phyloP scores from a whole-genome alignment of 2,797 vertebrate species.

The Graptemys geographica region DNA sequence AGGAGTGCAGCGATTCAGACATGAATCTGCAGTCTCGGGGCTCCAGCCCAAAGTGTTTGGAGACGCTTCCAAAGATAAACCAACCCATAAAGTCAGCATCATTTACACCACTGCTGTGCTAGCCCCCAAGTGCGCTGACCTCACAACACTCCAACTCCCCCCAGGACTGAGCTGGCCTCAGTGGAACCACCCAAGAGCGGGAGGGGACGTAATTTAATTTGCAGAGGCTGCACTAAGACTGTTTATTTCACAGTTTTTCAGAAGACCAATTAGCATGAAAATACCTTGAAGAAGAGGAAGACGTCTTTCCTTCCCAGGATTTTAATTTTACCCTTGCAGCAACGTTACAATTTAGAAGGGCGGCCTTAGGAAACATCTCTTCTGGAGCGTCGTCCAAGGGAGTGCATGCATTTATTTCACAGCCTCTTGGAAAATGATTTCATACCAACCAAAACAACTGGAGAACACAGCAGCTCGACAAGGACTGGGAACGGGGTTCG shows the following conservation, averaged over 20 bases:
- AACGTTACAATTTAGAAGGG: slow-evolving; percentile 51
- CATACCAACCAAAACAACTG: neutral
- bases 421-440: slow-evolving; percentile 48
- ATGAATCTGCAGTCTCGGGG: neutral
- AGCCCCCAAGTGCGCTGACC: neutral
- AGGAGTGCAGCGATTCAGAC: neutral
- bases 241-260: slow-evolving; percentile 72
- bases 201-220: neutral
- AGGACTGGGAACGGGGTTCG: slow-evolving; percentile 1
- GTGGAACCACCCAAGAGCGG: rapidly evolving
- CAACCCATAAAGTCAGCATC: neutral
- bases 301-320: slow-evolving; percentile 53
- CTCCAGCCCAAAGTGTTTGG: rapidly evolving
- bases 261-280: slow-evolving; percentile 54
- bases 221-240: slow-evolving; percentile 11
- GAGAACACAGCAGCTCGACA: neutral
- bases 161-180: neutral
- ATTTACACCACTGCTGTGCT: neutral
- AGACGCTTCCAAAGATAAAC: neutral
- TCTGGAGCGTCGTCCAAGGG: slow-evolving; percentile 41
- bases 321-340: slow-evolving; percentile 71
- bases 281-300: slow-evolving; percentile 55
- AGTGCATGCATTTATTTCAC: slow-evolving; percentile 69
- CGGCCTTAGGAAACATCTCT: slow-evolving; percentile 55
- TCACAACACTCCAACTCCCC: neutral